Conservation (phyloP, 1,140 invertebrate species). For the Halictus rubicundus region DNA sequence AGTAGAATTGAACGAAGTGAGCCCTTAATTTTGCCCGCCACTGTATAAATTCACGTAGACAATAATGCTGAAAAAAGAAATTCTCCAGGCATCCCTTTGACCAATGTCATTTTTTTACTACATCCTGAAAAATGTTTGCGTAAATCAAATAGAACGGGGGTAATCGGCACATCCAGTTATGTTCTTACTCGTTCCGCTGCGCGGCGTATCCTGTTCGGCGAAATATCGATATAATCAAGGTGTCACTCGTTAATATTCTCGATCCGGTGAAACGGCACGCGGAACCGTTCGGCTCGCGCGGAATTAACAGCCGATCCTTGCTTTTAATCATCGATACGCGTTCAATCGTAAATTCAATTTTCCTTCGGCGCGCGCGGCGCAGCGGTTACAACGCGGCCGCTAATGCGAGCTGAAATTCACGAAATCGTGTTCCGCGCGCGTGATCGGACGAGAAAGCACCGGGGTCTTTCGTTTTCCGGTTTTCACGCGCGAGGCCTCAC, state of each 20-base stretch:
- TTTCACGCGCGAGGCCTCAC: not conserved
- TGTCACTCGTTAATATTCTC: conserved; percentile 14
- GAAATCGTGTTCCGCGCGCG: not conserved
- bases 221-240: conserved; percentile 27
- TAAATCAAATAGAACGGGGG: no score
- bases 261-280: conserved; percentile 9
- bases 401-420: not conserved
- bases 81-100: no score
- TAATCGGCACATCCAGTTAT: no score
- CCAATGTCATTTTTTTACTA: no score
- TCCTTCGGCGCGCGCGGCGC: no score
- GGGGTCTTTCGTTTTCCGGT: not conserved
- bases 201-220: conserved; percentile 10
- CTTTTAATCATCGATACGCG: conserved; percentile 4
- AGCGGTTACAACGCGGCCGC: not conserved
- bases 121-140: no score
- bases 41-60: no score
- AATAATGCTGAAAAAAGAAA: no score
- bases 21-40: no score
- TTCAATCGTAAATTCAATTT: not conserved
- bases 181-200: no score
- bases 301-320: conserved; percentile 11
- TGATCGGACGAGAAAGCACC: not conserved
- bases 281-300: not conserved
- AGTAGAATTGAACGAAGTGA: no score